These are phyloP conservation scores for Heliconius charithonia DNA, from an alignment of 2,888 invertebrate genomes.

Conservation along the genomic window DNA sequence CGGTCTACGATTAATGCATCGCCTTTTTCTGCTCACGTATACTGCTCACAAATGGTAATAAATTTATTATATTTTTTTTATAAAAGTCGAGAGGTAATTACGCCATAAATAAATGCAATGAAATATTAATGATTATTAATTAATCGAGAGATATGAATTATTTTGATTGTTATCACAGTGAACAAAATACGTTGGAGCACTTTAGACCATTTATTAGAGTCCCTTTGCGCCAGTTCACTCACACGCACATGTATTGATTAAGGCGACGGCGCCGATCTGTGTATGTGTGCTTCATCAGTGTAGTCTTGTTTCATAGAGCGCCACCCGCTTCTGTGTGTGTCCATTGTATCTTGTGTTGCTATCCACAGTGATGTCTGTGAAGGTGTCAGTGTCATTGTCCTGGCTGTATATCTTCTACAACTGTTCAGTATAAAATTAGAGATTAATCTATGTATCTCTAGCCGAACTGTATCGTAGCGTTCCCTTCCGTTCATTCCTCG, in stretches of 20 bases:
- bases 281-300: conserved; percentile 76
- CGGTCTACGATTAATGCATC: conserved; percentile 69
- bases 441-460: conserved; percentile 64
- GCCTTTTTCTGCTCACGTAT: conserved; percentile 72
- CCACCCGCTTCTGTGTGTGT: conserved; percentile 67
- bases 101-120: background rate
- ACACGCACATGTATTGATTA: conserved; percentile 88
- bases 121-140: background rate
- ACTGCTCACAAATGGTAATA: conserved; percentile 51
- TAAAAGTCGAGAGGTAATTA: conserved; percentile 42
- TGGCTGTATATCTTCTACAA: conserved; percentile 68
- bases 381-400: conserved; percentile 75
- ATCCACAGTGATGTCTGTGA: conserved; percentile 77
- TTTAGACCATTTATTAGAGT: conserved; percentile 53
- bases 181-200: conserved; percentile 66
- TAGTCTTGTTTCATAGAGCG: conserved; percentile 58
- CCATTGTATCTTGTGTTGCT: conserved; percentile 76
- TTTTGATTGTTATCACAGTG: conserved; percentile 34
- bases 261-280: conserved; percentile 80
- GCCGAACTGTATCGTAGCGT: conserved; percentile 72
- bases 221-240: conserved; percentile 80
- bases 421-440: conserved; percentile 64
- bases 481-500: conserved; percentile 69
- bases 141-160: background rate
- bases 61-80: conserved; percentile 55